Evolutionary conservation across 2,888 invertebrate species (phyloP).

Genomic region (Rhorus exstirpatorius): DNA sequence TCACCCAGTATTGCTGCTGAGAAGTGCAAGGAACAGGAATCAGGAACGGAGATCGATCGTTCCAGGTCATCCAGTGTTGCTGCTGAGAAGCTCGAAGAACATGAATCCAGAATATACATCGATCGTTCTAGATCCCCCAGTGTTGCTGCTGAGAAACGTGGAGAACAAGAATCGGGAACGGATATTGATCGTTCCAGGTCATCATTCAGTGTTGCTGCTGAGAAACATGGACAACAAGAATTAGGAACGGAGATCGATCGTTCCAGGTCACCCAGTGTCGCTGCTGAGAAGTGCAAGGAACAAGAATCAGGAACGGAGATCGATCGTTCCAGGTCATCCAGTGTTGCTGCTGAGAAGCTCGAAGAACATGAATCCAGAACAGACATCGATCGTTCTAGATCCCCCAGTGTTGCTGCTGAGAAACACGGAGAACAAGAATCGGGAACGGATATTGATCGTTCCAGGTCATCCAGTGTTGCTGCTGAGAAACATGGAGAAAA

Average conservation of each 20-base stretch:
- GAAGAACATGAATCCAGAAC: constrained; percentile 24
- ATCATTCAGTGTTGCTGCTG: constrained; percentile 47
- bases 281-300: constrained; percentile 19
- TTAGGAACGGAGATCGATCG: background rate
- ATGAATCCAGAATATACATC: no score
- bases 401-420: constrained; percentile 26
- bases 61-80: constrained; percentile 41
- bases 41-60: background rate
- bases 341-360: constrained; percentile 36
- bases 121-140: constrained; percentile 25
- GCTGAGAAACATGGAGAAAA: constrained; percentile 28
- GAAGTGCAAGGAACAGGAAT: constrained; percentile 6
- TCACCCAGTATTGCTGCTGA: constrained; percentile 39
- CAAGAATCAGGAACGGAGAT: constrained; percentile 10
- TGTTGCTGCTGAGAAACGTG: constrained; percentile 23
- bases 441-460: background rate
- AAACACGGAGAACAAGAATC: background rate
- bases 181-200: constrained; percentile 53
- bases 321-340: constrained; percentile 53
- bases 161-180: constrained; percentile 54
- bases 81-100: constrained; percentile 43
- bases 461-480: constrained; percentile 43
- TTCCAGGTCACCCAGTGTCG: constrained; percentile 64
- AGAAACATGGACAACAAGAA: background rate
- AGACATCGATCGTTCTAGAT: constrained; percentile 23